A percentile compares a stretch with the other conserved stretches of the same genome.
Evolutionary conservation across 1,140 invertebrate genomes (phyloP).

Genomic region (Teleopsis dalmanni): DNA sequence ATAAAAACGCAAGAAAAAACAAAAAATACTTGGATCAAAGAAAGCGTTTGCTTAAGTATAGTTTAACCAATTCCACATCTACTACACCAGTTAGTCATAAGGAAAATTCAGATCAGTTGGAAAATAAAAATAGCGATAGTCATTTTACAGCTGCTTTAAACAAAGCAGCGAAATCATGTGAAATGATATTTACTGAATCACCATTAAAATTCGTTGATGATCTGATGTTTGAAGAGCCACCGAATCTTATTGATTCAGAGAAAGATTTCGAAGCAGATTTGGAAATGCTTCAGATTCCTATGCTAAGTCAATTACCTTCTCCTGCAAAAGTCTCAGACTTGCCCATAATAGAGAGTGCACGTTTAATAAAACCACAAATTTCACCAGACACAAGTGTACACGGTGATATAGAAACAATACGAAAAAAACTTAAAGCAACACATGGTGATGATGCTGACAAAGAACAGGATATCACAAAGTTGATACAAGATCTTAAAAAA

Average conservation of each 20-base stretch:
- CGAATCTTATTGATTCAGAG: conserved; percentile 6
- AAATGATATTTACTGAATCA: conserved; percentile 9
- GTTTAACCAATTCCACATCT: conserved; percentile 13
- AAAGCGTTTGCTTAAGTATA: conserved; percentile 11
- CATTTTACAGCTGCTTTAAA: conserved; percentile 1
- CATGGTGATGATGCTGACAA: conserved; percentile 2
- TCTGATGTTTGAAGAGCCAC: conserved; percentile 1
- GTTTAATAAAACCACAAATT: background rate
- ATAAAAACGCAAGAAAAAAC: conserved; percentile 1
- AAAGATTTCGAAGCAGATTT: conserved; percentile 15
- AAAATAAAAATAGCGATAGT: background rate
- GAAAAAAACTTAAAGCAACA: conserved; percentile 8
- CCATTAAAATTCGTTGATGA: conserved; percentile 13
- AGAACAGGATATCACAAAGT: conserved; percentile 2
- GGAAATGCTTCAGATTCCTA: conserved; percentile 15
- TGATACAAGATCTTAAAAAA: conserved; percentile 13
- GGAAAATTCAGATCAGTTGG: background rate
- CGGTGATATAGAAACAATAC: conserved; percentile 6
- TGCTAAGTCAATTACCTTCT: conserved; percentile 10
- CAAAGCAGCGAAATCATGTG: conserved; percentile 4
- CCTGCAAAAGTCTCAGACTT: background rate
- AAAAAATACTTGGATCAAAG: conserved; percentile 6
- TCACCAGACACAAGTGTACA: background rate
- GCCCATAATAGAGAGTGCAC: background rate
- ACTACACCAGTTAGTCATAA: conserved; percentile 9